Conservation (phyloP, 2,113 vertebrate species). For the Setophaga coronata region DNA sequence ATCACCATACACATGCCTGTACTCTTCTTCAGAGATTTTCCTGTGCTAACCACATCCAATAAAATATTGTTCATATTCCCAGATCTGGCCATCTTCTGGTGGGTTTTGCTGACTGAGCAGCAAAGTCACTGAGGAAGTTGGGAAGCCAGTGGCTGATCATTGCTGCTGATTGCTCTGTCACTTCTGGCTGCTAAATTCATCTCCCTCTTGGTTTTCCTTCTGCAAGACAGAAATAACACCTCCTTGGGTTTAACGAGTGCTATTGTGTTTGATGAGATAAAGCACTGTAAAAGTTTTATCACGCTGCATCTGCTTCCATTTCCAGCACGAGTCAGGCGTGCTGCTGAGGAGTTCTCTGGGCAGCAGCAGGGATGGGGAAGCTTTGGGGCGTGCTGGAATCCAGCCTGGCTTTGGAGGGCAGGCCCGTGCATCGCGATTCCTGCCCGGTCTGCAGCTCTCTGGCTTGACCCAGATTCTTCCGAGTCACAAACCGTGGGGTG, state of each 20-base stretch:
- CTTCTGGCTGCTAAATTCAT: not conserved
- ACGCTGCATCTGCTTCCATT: not conserved
- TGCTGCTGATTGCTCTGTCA: not conserved
- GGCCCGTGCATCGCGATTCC: not conserved
- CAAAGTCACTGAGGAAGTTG: not conserved
- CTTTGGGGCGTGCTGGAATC: not conserved
- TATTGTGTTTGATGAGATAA: constrained; percentile 19
- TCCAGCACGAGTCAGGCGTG: not conserved
- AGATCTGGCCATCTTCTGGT: not conserved
- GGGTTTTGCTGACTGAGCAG: not conserved
- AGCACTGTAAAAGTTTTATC: constrained; percentile 20
- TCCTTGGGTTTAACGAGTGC: constrained; percentile 6
- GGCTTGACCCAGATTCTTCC: not conserved
- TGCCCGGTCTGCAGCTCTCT: not conserved
- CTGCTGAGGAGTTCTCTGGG: not conserved
- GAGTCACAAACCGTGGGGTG: not conserved
- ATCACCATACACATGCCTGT: not conserved
- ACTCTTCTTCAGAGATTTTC: not conserved
- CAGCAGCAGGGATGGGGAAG: not conserved
- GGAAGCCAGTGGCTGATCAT: not conserved
- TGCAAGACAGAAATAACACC: not conserved
- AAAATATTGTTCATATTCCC: not conserved
- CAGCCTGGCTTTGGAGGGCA: not conserved
- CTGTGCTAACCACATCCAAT: not conserved
- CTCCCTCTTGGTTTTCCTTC: not conserved